Conservation (phyloP, 2,113 vertebrate genomes). For the Psettodes erumei region DNA sequence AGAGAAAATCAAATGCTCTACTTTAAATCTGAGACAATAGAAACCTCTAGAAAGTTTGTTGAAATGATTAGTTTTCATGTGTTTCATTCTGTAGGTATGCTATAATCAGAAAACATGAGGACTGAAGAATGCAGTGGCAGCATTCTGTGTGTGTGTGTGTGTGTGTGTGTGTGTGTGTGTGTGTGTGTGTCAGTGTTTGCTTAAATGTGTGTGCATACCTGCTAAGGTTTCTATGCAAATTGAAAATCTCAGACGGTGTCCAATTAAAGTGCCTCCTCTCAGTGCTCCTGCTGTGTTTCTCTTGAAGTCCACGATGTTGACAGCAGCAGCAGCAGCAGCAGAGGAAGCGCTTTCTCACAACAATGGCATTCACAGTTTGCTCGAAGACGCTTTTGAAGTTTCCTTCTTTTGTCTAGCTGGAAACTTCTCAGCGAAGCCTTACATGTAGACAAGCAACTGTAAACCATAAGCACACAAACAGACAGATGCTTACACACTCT, state of each 20-base stretch:
- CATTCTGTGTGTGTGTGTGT: background rate
- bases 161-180: background rate
- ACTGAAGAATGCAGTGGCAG: background rate
- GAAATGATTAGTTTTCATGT: slow-evolving; percentile 30
- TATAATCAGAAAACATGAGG: slow-evolving; percentile 27
- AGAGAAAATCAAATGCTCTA: slow-evolving; percentile 2
- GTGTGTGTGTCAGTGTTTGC: background rate
- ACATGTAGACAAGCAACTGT: background rate
- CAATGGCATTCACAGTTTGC: slow-evolving; percentile 45
- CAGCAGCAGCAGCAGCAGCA: slow-evolving; percentile 29
- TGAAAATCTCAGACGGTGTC: slow-evolving; percentile 36
- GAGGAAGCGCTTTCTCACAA: slow-evolving; percentile 31
- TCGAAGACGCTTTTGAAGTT: slow-evolving; percentile 49
- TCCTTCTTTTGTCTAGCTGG: slow-evolving; percentile 46
- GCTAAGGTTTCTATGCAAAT: slow-evolving; percentile 44
- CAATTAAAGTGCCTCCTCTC: slow-evolving; percentile 59
- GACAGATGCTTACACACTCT: slow-evolving; percentile 1
- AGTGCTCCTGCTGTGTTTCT: slow-evolving; percentile 46
- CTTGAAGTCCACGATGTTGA: slow-evolving; percentile 62
- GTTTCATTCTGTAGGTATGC: background rate
- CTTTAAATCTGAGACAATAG: background rate
- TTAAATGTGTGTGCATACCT: slow-evolving; percentile 2
- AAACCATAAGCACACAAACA: slow-evolving; percentile 23
- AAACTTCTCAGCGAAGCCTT: slow-evolving; percentile 35
- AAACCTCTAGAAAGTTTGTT: slow-evolving; percentile 7